These are phyloP conservation scores for Nothocercus julius DNA, from an alignment of 2,113 vertebrate species.

Conservation along the genomic window DNA sequence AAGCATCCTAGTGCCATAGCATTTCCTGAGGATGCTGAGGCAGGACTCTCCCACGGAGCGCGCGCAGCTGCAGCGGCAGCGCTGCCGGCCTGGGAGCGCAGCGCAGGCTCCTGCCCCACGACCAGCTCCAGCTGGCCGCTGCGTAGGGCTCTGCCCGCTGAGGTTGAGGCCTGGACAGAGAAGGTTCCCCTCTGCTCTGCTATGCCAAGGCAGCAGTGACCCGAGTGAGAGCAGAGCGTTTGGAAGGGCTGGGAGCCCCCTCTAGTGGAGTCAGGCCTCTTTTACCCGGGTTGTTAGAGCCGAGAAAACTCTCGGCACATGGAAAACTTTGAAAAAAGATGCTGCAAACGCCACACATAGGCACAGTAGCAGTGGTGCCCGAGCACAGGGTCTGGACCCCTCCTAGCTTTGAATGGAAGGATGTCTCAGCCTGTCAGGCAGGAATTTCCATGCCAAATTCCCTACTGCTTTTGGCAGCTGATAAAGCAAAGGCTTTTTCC, in stretches of 20 bases:
- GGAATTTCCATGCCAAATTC: accelerated
- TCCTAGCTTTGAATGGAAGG: too few relatives aligned
- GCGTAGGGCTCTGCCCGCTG: background rate
- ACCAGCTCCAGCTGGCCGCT: too few relatives aligned
- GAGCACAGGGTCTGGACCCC: background rate
- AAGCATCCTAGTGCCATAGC: background rate
- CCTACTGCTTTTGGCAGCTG: background rate
- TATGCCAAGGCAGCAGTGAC: too few relatives aligned
- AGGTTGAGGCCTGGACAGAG: accelerated
- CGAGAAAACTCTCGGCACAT: background rate
- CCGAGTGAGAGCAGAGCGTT: background rate
- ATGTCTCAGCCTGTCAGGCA: accelerated
- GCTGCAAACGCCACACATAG: accelerated
- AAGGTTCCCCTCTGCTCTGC: accelerated
- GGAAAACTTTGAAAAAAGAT: accelerated
- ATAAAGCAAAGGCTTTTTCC: background rate
- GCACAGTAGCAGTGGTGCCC: accelerated
- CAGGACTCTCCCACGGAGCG: background rate
- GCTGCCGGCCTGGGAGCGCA: background rate
- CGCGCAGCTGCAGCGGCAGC: background rate
- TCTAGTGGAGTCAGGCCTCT: background rate
- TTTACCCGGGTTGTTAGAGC: accelerated
- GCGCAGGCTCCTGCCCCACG: background rate
- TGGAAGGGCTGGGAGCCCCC: background rate
- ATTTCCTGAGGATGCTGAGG: background rate